Evolutionary conservation across 2,113 vertebrate species (phyloP), one percentile per base, ranked within the genome.

Genomic region (Oxyura jamaicensis): DNA sequence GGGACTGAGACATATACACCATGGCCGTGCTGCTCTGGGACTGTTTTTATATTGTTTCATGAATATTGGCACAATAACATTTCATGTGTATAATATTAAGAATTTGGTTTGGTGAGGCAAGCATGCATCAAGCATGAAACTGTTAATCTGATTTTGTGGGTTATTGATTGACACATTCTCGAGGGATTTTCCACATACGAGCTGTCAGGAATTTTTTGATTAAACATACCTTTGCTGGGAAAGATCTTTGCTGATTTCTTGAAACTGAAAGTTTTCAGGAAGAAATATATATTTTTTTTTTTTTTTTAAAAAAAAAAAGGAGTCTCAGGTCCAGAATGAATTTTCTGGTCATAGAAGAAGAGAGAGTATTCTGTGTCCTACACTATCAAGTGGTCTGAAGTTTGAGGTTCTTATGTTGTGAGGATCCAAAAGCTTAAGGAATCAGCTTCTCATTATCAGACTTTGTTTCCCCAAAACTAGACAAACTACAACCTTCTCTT

Each of bases 91-190:
- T 39, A 55, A 33, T 39, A 67, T 48, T 82, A 75, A 68, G 22
- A 21, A 23, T 33, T 25, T 3, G 8, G 16, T 66, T 50, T 62
- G 8, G 23, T 1, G 4, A 88, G 62, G 33, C 42, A 77, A 26
- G 4, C 11, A 29, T 41, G 29, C 41, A 94, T 62, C 29, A 52
- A 56, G 10, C 5, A 18, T 76, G 41, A 90, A 69, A 11, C 11
- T 82, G 15, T 6, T 58, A 74, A 58, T 58, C 53, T 58, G 53
- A 74, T 58, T 74, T 74, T 74, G 29, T 44, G 53, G 29, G 39
- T 33, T 41, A 28, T n/a, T 0, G 2, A 31, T 58, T 2, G 1
- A 29, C 26, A 36, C 2, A 0, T 41, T 86, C 41, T 93, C n/a
- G 74, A 75, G 36, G 25, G 10, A 22, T 78, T 93, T 84, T 75